These are phyloP conservation scores for Linepithema humile DNA, from an alignment of 1,140 invertebrate genomes.

Conservation along the genomic window DNA sequence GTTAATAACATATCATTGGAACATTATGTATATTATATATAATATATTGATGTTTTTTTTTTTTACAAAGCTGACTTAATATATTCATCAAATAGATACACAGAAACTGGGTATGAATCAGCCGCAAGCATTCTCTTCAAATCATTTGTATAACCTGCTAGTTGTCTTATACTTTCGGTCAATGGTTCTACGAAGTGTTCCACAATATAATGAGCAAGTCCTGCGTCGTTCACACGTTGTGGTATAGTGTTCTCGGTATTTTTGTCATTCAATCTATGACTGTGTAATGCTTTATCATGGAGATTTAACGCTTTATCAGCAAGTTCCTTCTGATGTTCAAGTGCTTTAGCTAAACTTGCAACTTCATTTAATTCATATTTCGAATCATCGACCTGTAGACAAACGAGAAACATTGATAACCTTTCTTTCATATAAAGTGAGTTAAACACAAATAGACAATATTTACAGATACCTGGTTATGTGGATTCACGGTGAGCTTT, in stretches of 20 bases:
- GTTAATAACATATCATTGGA: not conserved
- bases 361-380: constrained; percentile 85
- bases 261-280: no score
- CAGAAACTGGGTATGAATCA: constrained; percentile 85
- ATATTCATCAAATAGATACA: constrained; percentile 92
- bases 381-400: constrained; percentile 71
- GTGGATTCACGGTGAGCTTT: constrained; percentile 80
- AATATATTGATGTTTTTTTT: not conserved
- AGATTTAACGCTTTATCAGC: constrained; percentile 88
- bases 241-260: no score
- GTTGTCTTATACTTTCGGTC: constrained; percentile 86
- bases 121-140: constrained; percentile 87
- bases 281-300: constrained; percentile 84
- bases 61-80: constrained; percentile 85
- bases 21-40: constrained; percentile 18
- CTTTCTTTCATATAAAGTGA: not conserved
- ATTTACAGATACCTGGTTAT: constrained; percentile 73
- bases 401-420: not conserved
- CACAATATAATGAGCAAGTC: constrained; percentile 89
- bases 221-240: constrained; percentile 74
- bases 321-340: constrained; percentile 90
- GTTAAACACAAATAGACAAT: not conserved
- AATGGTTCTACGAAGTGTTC: constrained; percentile 90
- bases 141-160: constrained; percentile 90
- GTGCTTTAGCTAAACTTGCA: constrained; percentile 89